Conservation (phyloP, 1,140 invertebrate genomes). For the Cardiocondyla obscurior region DNA sequence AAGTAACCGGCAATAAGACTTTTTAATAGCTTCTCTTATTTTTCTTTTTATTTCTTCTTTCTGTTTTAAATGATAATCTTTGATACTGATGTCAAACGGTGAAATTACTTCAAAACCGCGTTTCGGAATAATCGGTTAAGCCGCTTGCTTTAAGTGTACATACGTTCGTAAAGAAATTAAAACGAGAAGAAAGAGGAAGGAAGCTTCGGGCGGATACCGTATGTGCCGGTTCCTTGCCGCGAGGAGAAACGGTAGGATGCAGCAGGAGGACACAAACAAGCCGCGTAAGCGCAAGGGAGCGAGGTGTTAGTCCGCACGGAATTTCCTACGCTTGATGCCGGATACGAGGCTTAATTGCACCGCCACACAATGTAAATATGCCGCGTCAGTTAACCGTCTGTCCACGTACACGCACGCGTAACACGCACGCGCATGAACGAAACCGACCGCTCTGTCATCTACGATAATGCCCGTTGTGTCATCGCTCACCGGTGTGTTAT, state of each 20-base stretch:
- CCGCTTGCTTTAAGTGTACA: background rate
- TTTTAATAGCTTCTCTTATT: background rate
- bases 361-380: slow-evolving; percentile 82
- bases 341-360: slow-evolving; percentile 83
- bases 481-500: slow-evolving; percentile 75
- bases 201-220: slow-evolving; percentile 41
- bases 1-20: too few relatives aligned
- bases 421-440: slow-evolving; percentile 66
- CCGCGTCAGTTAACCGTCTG: slow-evolving; percentile 79
- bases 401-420: slow-evolving; percentile 55
- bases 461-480: slow-evolving; percentile 80
- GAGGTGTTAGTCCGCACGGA: slow-evolving; percentile 80
- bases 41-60: too few relatives aligned
- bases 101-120: too few relatives aligned
- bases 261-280: slow-evolving; percentile 52
- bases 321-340: slow-evolving; percentile 80
- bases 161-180: too few relatives aligned
- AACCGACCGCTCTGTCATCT: slow-evolving; percentile 78
- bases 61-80: background rate
- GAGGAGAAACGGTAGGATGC: slow-evolving; percentile 51
- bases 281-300: slow-evolving; percentile 77
- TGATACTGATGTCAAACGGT: background rate
- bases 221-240: slow-evolving; percentile 22
- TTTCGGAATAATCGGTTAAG: background rate
- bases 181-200: slow-evolving; percentile 5